A percentile compares a stretch with the other conserved stretches of the same genome.
phyloP scores from a whole-genome alignment of 2,113 vertebrate genomes.

The Grallaria varia region DNA sequence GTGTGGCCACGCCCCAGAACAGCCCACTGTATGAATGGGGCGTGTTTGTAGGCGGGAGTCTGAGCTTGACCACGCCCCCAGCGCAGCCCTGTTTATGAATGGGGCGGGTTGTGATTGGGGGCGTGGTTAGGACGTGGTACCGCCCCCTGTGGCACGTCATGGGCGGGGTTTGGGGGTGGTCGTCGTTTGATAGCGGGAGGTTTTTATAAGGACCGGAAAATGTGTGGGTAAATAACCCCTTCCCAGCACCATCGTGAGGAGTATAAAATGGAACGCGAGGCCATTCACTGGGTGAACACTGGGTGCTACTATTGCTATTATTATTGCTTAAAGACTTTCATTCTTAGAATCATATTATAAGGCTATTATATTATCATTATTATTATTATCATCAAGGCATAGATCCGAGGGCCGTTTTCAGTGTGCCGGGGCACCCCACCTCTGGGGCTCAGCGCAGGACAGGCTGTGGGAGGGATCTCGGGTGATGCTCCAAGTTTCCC shows the following conservation, averaged over 20 bases:
- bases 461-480: not conserved
- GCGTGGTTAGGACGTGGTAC: no score
- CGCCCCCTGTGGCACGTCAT: no score
- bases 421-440: not conserved
- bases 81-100: no score
- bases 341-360: no score
- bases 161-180: not conserved
- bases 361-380: no score
- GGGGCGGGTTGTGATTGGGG: not conserved
- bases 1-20: not conserved
- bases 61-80: no score
- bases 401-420: not conserved
- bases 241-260: rapidly evolving
- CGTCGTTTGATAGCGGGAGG: rapidly evolving
- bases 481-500: not conserved
- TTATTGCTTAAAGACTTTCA: not conserved
- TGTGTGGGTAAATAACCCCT: rapidly evolving
- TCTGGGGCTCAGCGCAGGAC: rapidly evolving
- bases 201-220: rapidly evolving
- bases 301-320: not conserved
- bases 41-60: no score
- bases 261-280: not conserved
- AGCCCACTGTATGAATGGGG: no score
- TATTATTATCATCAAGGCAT: not conserved
- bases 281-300: not conserved